Evolutionary conservation across 2,113 vertebrate genomes (phyloP).

Genomic region (Carlito syrichta): DNA sequence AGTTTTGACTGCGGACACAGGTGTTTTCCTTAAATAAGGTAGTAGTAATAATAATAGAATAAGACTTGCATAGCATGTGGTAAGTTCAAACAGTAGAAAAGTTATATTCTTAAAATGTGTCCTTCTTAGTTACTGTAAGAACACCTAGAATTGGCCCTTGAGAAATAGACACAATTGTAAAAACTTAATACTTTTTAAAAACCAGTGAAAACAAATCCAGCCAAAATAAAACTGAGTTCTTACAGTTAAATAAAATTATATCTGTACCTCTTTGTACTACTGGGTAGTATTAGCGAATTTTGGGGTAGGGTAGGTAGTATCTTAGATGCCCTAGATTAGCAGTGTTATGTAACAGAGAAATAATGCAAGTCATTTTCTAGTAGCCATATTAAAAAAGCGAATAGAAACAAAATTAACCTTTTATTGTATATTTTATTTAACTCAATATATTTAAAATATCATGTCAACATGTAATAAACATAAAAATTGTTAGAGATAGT

Average conservation of each 20-base stretch:
- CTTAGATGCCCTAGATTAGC: background rate
- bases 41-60: background rate
- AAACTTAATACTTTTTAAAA: background rate
- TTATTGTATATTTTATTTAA: slow-evolving; percentile 10
- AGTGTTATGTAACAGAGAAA: background rate
- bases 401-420: background rate
- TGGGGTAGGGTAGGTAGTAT: background rate
- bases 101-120: background rate
- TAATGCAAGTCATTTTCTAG: background rate
- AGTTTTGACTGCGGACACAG: background rate
- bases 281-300: background rate
- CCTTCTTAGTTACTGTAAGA: background rate
- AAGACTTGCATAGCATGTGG: background rate
- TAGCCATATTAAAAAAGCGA: background rate
- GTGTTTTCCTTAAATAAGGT: background rate
- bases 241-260: background rate
- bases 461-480: background rate
- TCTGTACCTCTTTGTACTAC: background rate
- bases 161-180: background rate
- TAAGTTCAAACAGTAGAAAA: background rate
- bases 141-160: background rate
- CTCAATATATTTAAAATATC: background rate
- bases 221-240: background rate
- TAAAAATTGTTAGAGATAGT: background rate
- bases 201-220: background rate